These are phyloP conservation scores for Eupristina koningsbergeri DNA, from an alignment of 1,140 invertebrate genomes.

Conservation along the genomic window DNA sequence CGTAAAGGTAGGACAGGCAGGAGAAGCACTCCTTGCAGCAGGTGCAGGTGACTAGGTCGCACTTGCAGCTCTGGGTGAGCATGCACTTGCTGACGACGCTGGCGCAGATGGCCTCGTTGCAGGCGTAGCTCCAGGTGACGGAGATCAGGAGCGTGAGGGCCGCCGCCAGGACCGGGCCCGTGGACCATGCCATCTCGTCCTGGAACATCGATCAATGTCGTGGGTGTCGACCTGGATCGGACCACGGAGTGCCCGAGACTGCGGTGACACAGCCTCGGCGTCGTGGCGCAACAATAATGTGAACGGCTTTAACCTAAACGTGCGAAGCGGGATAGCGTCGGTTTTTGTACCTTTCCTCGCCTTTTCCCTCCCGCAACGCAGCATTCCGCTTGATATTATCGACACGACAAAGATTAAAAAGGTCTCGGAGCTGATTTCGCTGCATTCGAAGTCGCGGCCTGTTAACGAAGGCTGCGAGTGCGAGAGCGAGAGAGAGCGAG, in stretches of 20 bases:
- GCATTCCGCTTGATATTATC: not conserved
- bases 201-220: not conserved
- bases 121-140: slow-evolving; percentile 68
- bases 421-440: not conserved
- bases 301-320: not conserved
- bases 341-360: not conserved
- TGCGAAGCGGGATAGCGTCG: not conserved
- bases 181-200: not conserved
- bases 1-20: slow-evolving; percentile 90
- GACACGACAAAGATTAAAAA: not conserved
- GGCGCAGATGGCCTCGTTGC: slow-evolving; percentile 92
- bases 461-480: not conserved
- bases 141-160: slow-evolving; percentile 43
- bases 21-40: slow-evolving; percentile 94
- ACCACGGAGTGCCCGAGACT: no score
- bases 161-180: no score
- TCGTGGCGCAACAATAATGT: not conserved
- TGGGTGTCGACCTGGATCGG: not conserved
- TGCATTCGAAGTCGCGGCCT: not conserved
- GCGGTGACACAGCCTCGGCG: no score
- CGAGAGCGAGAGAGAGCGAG: not conserved
- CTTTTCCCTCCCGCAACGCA: not conserved
- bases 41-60: slow-evolving; percentile 87
- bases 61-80: slow-evolving; percentile 95
- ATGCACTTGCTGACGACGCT: slow-evolving; percentile 96